phyloP scores from a whole-genome alignment of 2,113 vertebrate genomes.

The Thalassarche chlororhynchos region DNA sequence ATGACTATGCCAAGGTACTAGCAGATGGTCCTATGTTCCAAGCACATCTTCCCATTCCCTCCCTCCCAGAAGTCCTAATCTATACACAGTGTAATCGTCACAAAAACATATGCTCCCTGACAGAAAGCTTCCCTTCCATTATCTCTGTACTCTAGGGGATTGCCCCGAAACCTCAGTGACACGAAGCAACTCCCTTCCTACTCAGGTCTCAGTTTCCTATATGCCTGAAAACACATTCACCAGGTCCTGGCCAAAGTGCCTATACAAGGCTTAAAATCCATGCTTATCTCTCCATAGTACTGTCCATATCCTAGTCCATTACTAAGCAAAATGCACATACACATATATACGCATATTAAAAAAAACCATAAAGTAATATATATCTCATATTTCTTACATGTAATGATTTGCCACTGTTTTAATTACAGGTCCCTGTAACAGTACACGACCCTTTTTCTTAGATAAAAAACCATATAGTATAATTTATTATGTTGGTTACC shows the following conservation, averaged over 20 bases:
- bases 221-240: not conserved
- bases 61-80: conserved; percentile 61
- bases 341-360: not conserved
- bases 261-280: not conserved
- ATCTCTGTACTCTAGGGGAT: conserved; percentile 8
- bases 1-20: conserved; percentile 38
- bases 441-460: not conserved
- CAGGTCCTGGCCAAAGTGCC: not conserved
- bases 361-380: not conserved
- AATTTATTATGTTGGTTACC: conserved; percentile 12
- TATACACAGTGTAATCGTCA: conserved; percentile 32
- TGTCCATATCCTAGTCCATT: not conserved
- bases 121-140: conserved; percentile 58
- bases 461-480: not conserved
- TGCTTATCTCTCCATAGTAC: not conserved
- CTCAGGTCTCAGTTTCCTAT: not conserved
- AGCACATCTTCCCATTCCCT: conserved; percentile 30
- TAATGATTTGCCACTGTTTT: not conserved
- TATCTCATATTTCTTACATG: not conserved
- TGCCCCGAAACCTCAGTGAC: not conserved
- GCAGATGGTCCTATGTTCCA: conserved; percentile 53
- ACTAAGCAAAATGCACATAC: not conserved
- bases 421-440: not conserved
- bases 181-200: not conserved
- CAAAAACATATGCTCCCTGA: conserved; percentile 64